Evolutionary conservation across 2,888 invertebrate genomes (phyloP).

Genomic region (Drosophila leonis): DNA sequence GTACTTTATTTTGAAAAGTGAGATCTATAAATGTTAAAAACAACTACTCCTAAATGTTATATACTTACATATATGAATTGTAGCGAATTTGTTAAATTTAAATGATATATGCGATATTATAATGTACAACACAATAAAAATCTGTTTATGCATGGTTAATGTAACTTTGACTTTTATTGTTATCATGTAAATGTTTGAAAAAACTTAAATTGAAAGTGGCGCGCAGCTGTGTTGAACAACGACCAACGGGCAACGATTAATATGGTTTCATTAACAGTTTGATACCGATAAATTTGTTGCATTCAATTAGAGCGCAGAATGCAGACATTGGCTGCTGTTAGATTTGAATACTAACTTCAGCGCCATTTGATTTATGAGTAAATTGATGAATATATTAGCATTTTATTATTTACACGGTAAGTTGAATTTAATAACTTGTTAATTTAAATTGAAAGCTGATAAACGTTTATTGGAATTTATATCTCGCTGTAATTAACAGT

Average conservation of each 20-base stretch:
- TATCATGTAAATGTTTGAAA: not conserved
- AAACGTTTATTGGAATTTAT: too few relatives aligned
- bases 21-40: constrained; percentile 69
- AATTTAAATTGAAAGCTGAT: not conserved
- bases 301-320: not conserved
- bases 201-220: not conserved
- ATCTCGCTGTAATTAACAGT: constrained; percentile 20
- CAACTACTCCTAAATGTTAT: constrained; percentile 50
- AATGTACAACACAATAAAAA: constrained; percentile 68
- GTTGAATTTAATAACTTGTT: not conserved
- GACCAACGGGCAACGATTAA: too few relatives aligned
- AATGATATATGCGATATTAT: constrained; percentile 54
- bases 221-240: constrained; percentile 17
- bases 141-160: constrained; percentile 66
- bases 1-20: constrained; percentile 74
- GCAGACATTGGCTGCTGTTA: not conserved
- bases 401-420: not conserved
- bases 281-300: not conserved
- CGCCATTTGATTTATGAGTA: not conserved
- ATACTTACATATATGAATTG: constrained; percentile 48
- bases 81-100: constrained; percentile 65
- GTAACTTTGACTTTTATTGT: not conserved
- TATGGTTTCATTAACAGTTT: not conserved
- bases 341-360: not conserved
- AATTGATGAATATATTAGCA: not conserved